A percentile compares a stretch with the other conserved stretches of the same genome.
These are phyloP conservation scores for zebrafish (Danio rerio) DNA, from an alignment of 2,113 vertebrate genomes.

Conservation along the genomic window DNA sequence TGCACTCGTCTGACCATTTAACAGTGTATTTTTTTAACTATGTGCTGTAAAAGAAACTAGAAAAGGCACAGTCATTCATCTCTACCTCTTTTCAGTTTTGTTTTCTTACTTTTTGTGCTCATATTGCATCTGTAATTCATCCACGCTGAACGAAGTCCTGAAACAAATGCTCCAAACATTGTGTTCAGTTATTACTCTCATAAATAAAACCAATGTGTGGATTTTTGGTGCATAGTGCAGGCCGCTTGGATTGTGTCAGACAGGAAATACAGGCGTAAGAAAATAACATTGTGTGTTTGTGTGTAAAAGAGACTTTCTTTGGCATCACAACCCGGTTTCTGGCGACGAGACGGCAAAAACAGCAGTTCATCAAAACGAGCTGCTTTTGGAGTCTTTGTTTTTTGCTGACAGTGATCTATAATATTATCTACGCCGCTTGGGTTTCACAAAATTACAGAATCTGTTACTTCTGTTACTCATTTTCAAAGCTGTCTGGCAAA, in stretches of 20 bases:
- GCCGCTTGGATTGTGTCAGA: background rate
- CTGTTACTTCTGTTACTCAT: background rate
- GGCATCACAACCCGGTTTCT: conserved; percentile 9
- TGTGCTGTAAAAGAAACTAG: background rate
- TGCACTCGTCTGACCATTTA: background rate
- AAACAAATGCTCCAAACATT: conserved; percentile 28
- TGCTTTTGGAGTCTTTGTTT: conserved; percentile 9
- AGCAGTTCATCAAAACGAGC: conserved; percentile 31
- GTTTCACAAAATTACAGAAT: conserved; percentile 17
- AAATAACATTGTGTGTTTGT: background rate
- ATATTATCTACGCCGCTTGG: background rate
- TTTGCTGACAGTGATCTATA: conserved; percentile 26
- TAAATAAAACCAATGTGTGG: conserved; percentile 20
- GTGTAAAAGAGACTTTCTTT: background rate
- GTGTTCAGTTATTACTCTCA: conserved; percentile 26
- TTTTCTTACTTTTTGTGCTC: background rate
- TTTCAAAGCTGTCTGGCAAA: conserved; percentile 10
- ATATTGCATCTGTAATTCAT: conserved; percentile 29
- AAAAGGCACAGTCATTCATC: background rate
- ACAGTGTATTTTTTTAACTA: background rate
- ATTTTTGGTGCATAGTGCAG: background rate
- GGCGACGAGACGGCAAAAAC: background rate
- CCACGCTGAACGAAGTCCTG: background rate
- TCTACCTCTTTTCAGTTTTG: background rate
- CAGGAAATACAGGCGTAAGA: background rate